Conservation (phyloP, 2,888 invertebrate genomes). For the Metopia argyrocephala region DNA sequence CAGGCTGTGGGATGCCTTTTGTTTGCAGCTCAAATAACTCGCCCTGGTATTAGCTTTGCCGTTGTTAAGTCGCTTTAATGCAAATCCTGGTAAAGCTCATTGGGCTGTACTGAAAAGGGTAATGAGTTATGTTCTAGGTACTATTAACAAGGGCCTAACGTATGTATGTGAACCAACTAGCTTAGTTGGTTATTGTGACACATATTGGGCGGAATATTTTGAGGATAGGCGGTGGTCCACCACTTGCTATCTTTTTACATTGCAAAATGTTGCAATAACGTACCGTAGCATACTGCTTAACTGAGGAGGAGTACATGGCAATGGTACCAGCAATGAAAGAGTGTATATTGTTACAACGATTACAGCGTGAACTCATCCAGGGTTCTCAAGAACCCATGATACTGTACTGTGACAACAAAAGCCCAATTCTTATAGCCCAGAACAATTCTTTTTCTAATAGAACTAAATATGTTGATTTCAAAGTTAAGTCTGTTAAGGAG, state of each 20-base stretch:
- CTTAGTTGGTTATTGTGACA: conserved; percentile 37
- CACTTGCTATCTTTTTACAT: conserved; percentile 47
- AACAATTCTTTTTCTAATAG: not conserved
- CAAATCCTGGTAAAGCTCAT: conserved; percentile 16
- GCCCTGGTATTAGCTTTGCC: not conserved
- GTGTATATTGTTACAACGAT: too few relatives aligned
- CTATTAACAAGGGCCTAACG: not conserved
- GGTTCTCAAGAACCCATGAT: not conserved
- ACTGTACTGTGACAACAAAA: not conserved
- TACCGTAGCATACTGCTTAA: conserved; percentile 31
- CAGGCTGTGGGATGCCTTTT: conserved; percentile 1
- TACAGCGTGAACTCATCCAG: not conserved
- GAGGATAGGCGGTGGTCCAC: conserved; percentile 48
- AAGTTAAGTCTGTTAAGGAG: not conserved
- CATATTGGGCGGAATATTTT: conserved; percentile 30
- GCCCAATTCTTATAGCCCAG: too few relatives aligned
- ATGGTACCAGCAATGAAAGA: too few relatives aligned
- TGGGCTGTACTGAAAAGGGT: conserved; percentile 41
- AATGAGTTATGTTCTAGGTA: conserved; percentile 45
- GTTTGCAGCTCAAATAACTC: not conserved
- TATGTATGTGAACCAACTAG: conserved; percentile 6
- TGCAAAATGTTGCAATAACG: conserved; percentile 30
- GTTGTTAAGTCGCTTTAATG: conserved; percentile 15
- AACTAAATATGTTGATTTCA: not conserved
- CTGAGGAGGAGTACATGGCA: conserved; percentile 46